These are phyloP conservation scores for Echinometra lucunter DNA, from an alignment of 53 echinoderm and acorn worm genomes.

Conservation along the genomic window DNA sequence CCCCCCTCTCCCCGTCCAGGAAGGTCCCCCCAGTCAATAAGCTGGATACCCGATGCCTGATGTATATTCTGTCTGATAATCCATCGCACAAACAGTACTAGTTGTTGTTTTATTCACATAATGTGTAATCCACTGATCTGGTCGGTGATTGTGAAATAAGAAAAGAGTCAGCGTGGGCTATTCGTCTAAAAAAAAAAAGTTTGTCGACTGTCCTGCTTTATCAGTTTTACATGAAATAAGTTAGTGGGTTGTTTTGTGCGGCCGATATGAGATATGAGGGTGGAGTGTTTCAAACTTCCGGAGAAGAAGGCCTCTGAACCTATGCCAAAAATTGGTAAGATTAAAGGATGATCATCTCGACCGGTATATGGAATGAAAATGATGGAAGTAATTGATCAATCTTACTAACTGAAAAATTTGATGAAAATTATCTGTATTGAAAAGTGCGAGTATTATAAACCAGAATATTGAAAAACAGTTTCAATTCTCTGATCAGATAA, in stretches of 20 bases:
- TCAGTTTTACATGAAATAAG: too few species aligned
- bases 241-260: neutral
- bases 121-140: neutral
- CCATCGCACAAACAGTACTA: neutral
- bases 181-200: too few species aligned
- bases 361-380: too few species aligned
- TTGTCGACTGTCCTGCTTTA: too few species aligned
- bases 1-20: too few species aligned
- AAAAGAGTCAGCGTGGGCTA: too few species aligned
- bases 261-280: neutral
- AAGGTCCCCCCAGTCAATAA: too few species aligned
- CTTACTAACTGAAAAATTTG: neutral
- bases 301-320: neutral
- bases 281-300: constrained; percentile 17
- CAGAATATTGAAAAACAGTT: too few species aligned
- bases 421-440: neutral
- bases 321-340: neutral
- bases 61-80: neutral
- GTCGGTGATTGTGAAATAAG: too few species aligned
- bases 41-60: too few species aligned
- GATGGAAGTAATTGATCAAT: neutral
- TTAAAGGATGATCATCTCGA: neutral
- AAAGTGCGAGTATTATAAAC: neutral
- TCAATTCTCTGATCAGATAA: too few species aligned
- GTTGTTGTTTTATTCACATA: neutral